These are phyloP conservation scores for Chrysochloris asiatica DNA, from an alignment of 2,113 vertebrate species.

Conservation along the genomic window DNA sequence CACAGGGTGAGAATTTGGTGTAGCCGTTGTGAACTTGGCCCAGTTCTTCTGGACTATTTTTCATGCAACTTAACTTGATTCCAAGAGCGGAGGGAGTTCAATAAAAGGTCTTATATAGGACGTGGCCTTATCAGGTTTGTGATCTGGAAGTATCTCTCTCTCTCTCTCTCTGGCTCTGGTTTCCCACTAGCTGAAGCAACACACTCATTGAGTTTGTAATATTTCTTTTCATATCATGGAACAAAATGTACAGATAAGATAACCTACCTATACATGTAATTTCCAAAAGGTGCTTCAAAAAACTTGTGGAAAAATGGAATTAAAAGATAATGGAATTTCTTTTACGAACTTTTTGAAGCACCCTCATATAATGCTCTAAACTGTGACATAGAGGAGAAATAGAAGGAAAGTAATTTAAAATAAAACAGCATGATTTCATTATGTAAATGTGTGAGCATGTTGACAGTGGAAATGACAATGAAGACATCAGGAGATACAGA, in stretches of 20 bases:
- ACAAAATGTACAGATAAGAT: neutral
- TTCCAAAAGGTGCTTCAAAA: no score
- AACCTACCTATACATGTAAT: neutral
- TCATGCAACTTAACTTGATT: neutral
- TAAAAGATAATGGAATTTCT: no score
- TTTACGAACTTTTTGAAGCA: no score
- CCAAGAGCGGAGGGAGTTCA: neutral
- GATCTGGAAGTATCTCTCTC: neutral
- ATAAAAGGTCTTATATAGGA: neutral
- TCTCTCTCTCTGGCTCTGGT: neutral
- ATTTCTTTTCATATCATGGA: neutral
- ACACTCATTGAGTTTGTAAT: neutral
- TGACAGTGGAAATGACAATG: neutral
- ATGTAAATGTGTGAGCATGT: fast-evolving
- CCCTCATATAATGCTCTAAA: neutral
- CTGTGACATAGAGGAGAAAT: neutral
- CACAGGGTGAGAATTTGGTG: neutral
- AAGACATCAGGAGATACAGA: neutral
- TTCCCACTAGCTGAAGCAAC: neutral
- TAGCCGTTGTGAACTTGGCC: neutral
- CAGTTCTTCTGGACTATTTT: neutral
- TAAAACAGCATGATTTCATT: neutral
- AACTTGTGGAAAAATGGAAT: no score
- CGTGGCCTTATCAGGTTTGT: neutral
- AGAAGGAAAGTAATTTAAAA: neutral